A percentile compares a stretch with the other conserved stretches of the same genome.
phyloP scores from a whole-genome alignment of 2,888 invertebrate genomes.

The Coelinius sp. region DNA sequence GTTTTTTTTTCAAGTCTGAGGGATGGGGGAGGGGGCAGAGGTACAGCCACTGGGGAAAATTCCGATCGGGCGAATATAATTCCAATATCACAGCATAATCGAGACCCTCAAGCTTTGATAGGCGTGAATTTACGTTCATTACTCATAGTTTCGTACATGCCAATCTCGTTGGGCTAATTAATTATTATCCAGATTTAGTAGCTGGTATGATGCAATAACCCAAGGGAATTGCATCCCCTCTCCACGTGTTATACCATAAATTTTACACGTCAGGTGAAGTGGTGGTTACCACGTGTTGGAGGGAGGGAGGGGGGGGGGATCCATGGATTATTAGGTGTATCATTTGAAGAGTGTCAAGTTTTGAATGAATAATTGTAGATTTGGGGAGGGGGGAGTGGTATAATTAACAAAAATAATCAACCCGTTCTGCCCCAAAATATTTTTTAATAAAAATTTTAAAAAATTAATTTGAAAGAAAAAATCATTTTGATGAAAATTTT shows the following conservation, averaged over 20 bases:
- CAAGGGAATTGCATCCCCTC: neutral
- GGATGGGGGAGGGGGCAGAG: neutral
- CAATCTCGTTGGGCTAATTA: slow-evolving; percentile 39
- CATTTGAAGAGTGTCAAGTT: too few species aligned
- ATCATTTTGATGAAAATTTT: too few species aligned
- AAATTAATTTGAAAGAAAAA: too few species aligned
- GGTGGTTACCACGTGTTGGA: neutral
- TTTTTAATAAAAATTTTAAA: too few species aligned
- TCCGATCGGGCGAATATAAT: slow-evolving; percentile 17
- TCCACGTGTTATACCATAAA: slow-evolving; percentile 1
- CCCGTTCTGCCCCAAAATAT: too few species aligned
- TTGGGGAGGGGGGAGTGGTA: too few species aligned
- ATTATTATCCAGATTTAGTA: slow-evolving; percentile 38
- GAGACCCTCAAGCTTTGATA: neutral
- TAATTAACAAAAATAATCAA: too few species aligned
- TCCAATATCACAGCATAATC: slow-evolving; percentile 15
- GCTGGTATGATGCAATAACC: neutral
- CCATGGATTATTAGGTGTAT: too few species aligned
- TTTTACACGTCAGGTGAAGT: slow-evolving; percentile 2
- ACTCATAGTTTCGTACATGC: slow-evolving; percentile 32
- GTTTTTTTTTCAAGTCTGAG: neutral
- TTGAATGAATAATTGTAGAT: too few species aligned
- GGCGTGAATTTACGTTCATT: slow-evolving; percentile 13
- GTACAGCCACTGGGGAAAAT: neutral
- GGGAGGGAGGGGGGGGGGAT: neutral